A percentile compares a stretch with the other conserved stretches of the same genome.
phyloP scores from a whole-genome alignment of 2,797 vertebrate genomes.

The Morelia viridis region DNA sequence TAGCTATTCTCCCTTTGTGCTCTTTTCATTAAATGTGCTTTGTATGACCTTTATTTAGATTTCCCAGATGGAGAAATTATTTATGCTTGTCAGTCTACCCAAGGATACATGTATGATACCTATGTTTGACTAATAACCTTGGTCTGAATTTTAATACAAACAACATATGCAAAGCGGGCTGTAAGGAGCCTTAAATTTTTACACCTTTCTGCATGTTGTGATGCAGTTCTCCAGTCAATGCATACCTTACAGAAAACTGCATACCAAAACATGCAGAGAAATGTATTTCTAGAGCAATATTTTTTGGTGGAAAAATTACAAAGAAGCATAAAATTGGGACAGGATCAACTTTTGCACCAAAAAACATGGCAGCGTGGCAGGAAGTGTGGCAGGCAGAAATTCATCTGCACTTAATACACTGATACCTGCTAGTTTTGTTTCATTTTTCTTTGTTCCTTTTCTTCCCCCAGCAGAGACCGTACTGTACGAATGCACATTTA shows the following conservation, averaged over 20 bases:
- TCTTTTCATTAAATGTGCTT: background rate
- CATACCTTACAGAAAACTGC: background rate
- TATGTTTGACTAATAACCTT: background rate
- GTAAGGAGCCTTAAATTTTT: background rate
- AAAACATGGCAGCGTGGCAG: background rate
- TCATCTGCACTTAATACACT: background rate
- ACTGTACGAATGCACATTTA: accelerated
- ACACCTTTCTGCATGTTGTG: background rate
- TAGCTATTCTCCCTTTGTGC: background rate
- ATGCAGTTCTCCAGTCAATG: background rate
- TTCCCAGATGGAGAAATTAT: background rate
- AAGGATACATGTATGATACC: background rate
- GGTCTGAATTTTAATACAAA: background rate
- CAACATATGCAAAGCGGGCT: background rate
- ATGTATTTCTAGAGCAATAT: background rate
- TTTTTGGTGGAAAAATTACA: background rate
- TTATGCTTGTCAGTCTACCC: background rate
- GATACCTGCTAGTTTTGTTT: background rate
- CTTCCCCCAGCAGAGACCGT: background rate
- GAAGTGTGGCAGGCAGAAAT: background rate
- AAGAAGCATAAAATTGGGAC: background rate
- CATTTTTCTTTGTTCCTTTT: accelerated
- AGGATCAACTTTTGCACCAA: background rate
- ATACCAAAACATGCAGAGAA: background rate
- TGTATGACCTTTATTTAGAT: background rate